Evolutionary conservation across 1,140 invertebrate species (phyloP), one percentile per base, ranked within the genome.

Genomic region (Mercenaria mercenaria): DNA sequence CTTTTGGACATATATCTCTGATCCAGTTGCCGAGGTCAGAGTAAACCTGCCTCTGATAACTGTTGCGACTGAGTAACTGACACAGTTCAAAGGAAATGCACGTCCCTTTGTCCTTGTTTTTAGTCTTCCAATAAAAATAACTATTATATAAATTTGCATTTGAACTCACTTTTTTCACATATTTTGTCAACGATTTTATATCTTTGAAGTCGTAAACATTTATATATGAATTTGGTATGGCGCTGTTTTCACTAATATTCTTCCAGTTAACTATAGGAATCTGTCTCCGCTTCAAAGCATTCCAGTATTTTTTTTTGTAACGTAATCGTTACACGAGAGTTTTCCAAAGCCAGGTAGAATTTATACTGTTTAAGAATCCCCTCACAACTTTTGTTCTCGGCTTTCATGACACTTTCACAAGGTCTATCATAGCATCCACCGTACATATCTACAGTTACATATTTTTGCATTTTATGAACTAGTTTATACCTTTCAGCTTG

Each of bases 161-260:
- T 18, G 56, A 77, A 47, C 37, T 84, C 6, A 95, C 81, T 43
- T 97, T 96, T 80, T 97, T 97, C 26, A 99, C 96, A 96, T 99
- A 99, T 2, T 97, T 97, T 3, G 98, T 98, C 37, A 99, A 96
- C 92, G 98, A 97, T 92, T 97, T 97, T 0, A 98, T 97, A 15
- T 97, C 97, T 4, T 97, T 97, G 95, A 99, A 99, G 95, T 99
- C 98, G 93, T 99, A 98, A 0, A 99, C 98, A 96, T 99, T 99
- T 34, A 99, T 98, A 95, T 97, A 98, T 0, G 98, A 99, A 92
- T 98, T 97, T 92, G 98, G 95, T 0, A 95, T 93, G 20, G 93
- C 94, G 39, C 90, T 83, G 79, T 96, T 96, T 50, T 92, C 88
- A 83, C 96, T 95, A 0, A 96, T 96, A n/a, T 80, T 39, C 6